Percentiles rank a stretch among this genome's conserved stretches.
Evolutionary conservation across 2,888 invertebrate species (phyloP).

Genomic region (Parnassius mnemosyne): DNA sequence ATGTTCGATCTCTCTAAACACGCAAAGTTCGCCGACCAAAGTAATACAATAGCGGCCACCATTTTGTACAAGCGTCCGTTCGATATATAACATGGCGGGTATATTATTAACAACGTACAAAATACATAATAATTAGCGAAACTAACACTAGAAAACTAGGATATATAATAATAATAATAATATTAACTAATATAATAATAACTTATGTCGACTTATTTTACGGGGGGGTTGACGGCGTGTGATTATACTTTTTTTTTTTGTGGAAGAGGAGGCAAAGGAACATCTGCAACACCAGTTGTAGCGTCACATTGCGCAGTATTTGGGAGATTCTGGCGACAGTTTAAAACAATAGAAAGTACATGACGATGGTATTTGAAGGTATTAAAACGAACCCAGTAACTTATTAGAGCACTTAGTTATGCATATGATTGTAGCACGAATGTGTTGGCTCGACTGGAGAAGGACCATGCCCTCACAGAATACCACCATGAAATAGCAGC

Average conservation of each 20-base stretch:
- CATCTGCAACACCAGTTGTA: no score
- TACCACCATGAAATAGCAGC: no score
- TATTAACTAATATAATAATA: constrained; percentile 4
- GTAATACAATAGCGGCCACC: not conserved
- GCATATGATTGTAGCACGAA: no score
- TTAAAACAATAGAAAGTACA: not conserved
- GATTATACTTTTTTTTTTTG: not conserved
- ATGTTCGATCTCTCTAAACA: not conserved
- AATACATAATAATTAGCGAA: constrained; percentile 24
- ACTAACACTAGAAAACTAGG: constrained; percentile 3
- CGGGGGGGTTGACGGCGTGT: constrained; percentile 6
- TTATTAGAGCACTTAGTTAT: no score
- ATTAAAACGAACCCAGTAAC: no score
- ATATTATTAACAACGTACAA: constrained; percentile 24
- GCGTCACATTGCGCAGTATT: no score
- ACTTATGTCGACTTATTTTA: not conserved
- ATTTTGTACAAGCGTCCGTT: not conserved
- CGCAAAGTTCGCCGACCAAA: not conserved
- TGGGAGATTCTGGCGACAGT: no score
- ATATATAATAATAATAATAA: not conserved
- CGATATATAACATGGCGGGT: constrained; percentile 12
- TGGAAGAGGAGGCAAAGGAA: not conserved
- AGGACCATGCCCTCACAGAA: no score
- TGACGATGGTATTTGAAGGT: not conserved
- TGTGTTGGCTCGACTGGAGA: no score